Base-by-base conservation (phyloP, 2,888 invertebrate genomes). In the Polymixis lichenea region DNA sequence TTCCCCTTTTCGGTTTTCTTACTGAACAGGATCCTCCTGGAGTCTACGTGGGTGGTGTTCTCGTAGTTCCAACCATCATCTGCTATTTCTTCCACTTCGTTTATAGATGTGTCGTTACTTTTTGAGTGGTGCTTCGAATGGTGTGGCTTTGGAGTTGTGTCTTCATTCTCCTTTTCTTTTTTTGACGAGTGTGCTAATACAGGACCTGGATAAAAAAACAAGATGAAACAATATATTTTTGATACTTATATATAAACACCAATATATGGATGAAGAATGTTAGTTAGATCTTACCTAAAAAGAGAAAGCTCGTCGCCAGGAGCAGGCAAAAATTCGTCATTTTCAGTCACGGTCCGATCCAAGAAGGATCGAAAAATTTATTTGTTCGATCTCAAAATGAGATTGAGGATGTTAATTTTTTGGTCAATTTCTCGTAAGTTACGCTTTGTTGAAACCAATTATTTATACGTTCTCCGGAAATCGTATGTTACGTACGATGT, bases 31-130 rank as follows among this genome's bases (percentile, higher is more conserved):
- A 96, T 95, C 81, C 96, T 92, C 82, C 96, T 94, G 0, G 94
- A 91, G 60, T 96, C 96, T 17, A 95, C 92, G 6, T 80, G 28
- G 0, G 93, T 94, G 0, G 86, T 93, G 46, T 96, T 96, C 82
- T 96, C 95, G 66, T 85, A 95, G 58, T 93, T 94, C 96, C 96
- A 95, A 0, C 92, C 91, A n/a, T 91, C 93, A 55, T 96, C 95
- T n/a, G 89, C 84, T 70, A 93, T 83, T 58, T 94, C 95, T 3
- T 89, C 91, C 0, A 67, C 28, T 8, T 88, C 67, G n/a, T 78
- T 93, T n/a, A 86, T 75, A 0, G 84, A 79, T 15, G 49, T 62
- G 46, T 86, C 82, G n/a, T 58, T 62, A 13, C 67, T 72, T 53
- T 84, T 87, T 17, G 76, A 62, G 38, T 84, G 84, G 17, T 85